phyloP scores from a whole-genome alignment of 2,113 vertebrate genomes.

The Drymodes brunneopygia region DNA sequence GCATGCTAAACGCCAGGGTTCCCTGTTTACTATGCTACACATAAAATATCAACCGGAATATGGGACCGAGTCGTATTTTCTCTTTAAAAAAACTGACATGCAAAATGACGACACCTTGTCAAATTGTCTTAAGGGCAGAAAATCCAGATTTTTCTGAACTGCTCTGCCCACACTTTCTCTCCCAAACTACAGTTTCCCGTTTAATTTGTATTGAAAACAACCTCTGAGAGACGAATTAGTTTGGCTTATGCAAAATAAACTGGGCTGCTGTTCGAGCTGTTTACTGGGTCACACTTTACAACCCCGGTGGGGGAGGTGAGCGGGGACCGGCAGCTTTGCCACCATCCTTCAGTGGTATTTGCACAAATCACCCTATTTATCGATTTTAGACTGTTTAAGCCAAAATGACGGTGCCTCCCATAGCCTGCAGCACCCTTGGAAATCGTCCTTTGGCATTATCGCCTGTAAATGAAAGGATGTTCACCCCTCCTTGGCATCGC shows the following conservation, averaged over 20 bases:
- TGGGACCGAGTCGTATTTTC: neutral
- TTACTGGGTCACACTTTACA: constrained; percentile 11
- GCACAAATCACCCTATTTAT: neutral
- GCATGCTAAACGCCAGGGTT: neutral
- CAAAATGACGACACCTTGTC: neutral
- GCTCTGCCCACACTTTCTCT: neutral
- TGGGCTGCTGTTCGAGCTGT: neutral
- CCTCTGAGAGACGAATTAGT: neutral
- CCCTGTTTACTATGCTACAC: neutral
- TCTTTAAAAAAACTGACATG: neutral
- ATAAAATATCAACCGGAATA: neutral
- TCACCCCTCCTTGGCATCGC: neutral
- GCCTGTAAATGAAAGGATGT: rapidly evolving
- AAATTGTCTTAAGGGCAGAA: neutral
- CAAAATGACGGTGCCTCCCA: neutral
- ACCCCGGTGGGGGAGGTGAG: neutral
- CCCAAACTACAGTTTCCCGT: neutral
- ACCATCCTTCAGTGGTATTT: neutral
- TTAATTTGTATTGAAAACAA: neutral
- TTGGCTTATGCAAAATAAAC: neutral
- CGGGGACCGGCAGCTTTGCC: neutral
- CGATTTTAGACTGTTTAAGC: neutral
- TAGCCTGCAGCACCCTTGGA: neutral
- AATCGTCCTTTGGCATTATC: neutral
- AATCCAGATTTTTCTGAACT: constrained; percentile 35